These are phyloP conservation scores for Okamejei kenojei DNA, from an alignment of 2,797 vertebrate genomes.

Conservation along the genomic window DNA sequence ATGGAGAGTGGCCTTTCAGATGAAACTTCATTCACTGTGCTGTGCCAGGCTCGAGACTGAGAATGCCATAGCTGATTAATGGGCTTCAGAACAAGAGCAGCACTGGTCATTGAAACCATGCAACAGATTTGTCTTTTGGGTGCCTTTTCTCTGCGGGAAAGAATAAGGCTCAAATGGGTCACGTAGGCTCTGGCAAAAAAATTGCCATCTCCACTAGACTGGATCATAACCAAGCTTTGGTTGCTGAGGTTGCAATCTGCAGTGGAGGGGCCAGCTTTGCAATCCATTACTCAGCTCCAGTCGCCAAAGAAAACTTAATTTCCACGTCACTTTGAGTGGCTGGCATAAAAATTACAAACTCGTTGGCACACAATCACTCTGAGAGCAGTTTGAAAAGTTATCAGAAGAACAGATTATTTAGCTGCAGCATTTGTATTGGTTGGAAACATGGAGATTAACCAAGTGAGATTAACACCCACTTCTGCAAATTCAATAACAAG, in stretches of 20 bases:
- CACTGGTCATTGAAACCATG: background rate
- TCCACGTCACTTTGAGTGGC: background rate
- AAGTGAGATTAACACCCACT: background rate
- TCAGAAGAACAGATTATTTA: background rate
- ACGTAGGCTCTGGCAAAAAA: background rate
- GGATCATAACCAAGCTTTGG: background rate
- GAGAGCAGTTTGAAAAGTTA: conserved; percentile 4
- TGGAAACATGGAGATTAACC: background rate
- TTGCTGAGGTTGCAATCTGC: background rate
- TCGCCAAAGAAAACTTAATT: background rate
- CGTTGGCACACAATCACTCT: background rate
- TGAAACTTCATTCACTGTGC: background rate
- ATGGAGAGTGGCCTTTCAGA: background rate
- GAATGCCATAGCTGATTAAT: too few relatives aligned
- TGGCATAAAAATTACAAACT: conserved; percentile 5
- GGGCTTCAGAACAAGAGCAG: background rate
- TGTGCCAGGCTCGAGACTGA: too few relatives aligned
- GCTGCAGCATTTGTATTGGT: background rate
- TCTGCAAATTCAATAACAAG: background rate
- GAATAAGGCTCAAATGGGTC: background rate
- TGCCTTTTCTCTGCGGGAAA: background rate
- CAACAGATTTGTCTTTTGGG: background rate
- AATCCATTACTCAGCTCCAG: background rate
- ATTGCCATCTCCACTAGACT: background rate
- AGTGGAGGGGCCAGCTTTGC: background rate